Evolutionary conservation across 2,113 vertebrate genomes (phyloP).

Genomic region (Eolophus roseicapilla): DNA sequence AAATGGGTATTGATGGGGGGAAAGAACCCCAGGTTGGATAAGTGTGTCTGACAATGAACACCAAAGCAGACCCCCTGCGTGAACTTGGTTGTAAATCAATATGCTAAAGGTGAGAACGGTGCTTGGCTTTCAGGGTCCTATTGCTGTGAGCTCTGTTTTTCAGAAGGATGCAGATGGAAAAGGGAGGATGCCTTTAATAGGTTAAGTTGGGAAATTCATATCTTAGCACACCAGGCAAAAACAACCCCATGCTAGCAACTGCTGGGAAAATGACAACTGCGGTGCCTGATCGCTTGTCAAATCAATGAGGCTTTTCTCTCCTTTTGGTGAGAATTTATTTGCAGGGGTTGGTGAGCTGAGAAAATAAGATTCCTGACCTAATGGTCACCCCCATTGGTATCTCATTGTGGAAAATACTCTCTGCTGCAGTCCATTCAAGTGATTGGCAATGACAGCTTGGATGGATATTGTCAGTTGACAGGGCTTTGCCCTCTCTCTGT

Average conservation of each 20-base stretch:
- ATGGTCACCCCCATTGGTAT: conserved; percentile 64
- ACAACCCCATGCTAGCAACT: conserved; percentile 52
- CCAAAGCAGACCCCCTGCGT: neutral
- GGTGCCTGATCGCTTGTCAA: conserved; percentile 57
- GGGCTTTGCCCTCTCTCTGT: conserved; percentile 52
- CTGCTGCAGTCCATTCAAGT: conserved; percentile 70
- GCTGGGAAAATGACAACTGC: conserved; percentile 71
- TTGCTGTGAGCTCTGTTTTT: neutral
- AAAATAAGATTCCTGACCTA: conserved; percentile 72
- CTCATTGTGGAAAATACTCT: conserved; percentile 69
- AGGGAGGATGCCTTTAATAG: conserved; percentile 49
- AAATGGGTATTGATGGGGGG: neutral
- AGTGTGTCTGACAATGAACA: neutral
- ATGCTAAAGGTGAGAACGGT: neutral
- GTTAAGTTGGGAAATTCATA: conserved; percentile 51
- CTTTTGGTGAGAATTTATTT: conserved; percentile 70
- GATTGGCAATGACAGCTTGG: conserved; percentile 71
- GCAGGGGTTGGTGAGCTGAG: conserved; percentile 68
- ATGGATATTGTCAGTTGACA: conserved; percentile 69
- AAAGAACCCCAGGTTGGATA: fast-evolving
- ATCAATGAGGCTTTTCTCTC: conserved; percentile 73
- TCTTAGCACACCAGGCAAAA: conserved; percentile 58
- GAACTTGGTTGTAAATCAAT: neutral
- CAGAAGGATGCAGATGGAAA: neutral
- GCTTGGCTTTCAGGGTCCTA: neutral